A percentile compares a stretch with the other conserved stretches of the same genome.
phyloP scores from a whole-genome alignment of 2,113 vertebrate species.

The Lanius collurio region DNA sequence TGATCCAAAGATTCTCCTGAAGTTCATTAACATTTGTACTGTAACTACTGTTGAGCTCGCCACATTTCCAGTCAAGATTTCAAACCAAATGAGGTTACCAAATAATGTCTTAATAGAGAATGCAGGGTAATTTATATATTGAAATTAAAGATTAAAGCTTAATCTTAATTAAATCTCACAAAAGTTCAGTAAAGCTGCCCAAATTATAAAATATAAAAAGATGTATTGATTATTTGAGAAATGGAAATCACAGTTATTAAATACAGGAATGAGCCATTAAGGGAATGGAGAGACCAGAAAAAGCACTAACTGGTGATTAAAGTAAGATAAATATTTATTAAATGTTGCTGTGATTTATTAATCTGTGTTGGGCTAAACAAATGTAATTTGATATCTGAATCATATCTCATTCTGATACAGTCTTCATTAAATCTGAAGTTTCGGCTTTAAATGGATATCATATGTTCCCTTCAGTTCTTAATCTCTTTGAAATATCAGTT shows the following conservation, averaged over 20 bases:
- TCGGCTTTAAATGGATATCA: slow-evolving; percentile 72
- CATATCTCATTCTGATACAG: slow-evolving; percentile 72
- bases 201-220: slow-evolving; percentile 68
- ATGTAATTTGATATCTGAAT: slow-evolving; percentile 76
- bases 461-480: slow-evolving; percentile 73
- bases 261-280: slow-evolving; percentile 70
- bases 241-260: slow-evolving; percentile 73
- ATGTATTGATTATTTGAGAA: slow-evolving; percentile 74
- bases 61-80: slow-evolving; percentile 26
- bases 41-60: slow-evolving; percentile 9
- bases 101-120: slow-evolving; percentile 63
- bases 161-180: slow-evolving; percentile 78
- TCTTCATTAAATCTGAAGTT: slow-evolving; percentile 73
- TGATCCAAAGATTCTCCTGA: slow-evolving; percentile 13
- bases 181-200: slow-evolving; percentile 61
- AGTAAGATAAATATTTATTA: slow-evolving; percentile 81
- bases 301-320: slow-evolving; percentile 73
- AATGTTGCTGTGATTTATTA: slow-evolving; percentile 77
- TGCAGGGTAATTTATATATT: slow-evolving; percentile 55
- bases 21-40: slow-evolving; percentile 34
- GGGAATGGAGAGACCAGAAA: slow-evolving; percentile 62
- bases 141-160: slow-evolving; percentile 68
- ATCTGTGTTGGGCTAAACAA: slow-evolving; percentile 70
- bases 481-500: slow-evolving; percentile 77
- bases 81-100: slow-evolving; percentile 50